Base-by-base conservation (phyloP, 2,888 invertebrate genomes). In the Dermolepida albohirtum region DNA sequence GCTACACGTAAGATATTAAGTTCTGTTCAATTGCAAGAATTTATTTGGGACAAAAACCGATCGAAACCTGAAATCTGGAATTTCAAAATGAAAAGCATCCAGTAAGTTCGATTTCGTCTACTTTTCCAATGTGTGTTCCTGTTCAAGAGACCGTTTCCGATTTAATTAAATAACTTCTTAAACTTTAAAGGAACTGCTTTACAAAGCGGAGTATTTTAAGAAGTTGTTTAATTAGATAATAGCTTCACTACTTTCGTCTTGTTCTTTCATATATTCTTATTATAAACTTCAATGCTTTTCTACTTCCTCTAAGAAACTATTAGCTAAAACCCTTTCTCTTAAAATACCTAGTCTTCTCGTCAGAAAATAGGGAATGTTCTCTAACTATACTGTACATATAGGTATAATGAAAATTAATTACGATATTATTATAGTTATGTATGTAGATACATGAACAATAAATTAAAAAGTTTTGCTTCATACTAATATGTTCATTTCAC, bases 81-180 rank as follows among this genome's bases (percentile, higher is more conserved):
- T 59, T 59, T 27, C 14, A 11, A 44, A 44, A 59, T 47, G 29
- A 44, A 27, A 41, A 43, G 43, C 43, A 27, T 57, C 57, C 43
- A 49, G 4, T 49, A 22, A 44, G 14, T 44, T 59, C 44, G 29
- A 44, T 29, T 59, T 59, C 22, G 59, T 59, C 44, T 16, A 44
- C 14, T 12, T 29, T 43, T 16, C 29, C 6, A 6, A 8, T 6
- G 34, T 34, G 34, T 34, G 34, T 10, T 34, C 34, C 34, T 34
- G 59, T 22, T 59, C 59, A 47, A 44, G 68, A 66, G 44, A 71
- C 64, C 62, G 69, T 67, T 71, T 67, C 44, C 57, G 71, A 73
- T 74, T 72, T 74, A 74, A 74, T 76, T 74, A 75, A 73, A 75
- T 72, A 74, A 76, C 71, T 74, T 76, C 67, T 67, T 67, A 59